Evolutionary conservation across 37 sponge, comb jelly and placozoan species (phyloP), one percentile per base, ranked within the genome.

Genomic region (Geodia barretti): DNA sequence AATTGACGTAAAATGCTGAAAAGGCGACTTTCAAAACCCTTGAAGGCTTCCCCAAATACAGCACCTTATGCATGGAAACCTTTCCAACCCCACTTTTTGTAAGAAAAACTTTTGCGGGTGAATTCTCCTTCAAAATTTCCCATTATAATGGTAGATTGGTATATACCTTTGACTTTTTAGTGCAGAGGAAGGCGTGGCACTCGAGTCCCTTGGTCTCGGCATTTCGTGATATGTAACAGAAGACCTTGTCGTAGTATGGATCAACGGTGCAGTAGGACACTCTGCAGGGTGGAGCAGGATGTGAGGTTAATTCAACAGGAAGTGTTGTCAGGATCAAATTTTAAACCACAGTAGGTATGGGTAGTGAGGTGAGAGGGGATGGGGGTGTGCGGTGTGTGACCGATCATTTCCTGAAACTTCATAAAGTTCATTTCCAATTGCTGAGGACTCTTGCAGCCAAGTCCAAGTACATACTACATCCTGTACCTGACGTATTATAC

Each of bases 181-280:
- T 59, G 64, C 92, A 95, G 39, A 92, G 87, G 65, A 89, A 95
- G 31, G 96, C 92, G 60, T 92, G 92, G 41, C 92, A 92, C 78
- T 95, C 88, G 31, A 95, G 82, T 2, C 75, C 69, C 41, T 79
- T 82, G 33, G 78, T 87, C 70, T 92, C 92, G 25, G 77, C 72
- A 42, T 95, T 88, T 39, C 89, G 89, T 9, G 77, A 68, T 32
- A 95, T 95, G 76, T 92, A 95, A 67, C 92, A 92, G 83, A 88
- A 95, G 34, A 95, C 90, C 59, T 92, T 95, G 54, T 86, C 81
- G 38, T 89, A 87, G 70, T 75, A 83, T 0, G 87, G 84, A 63
- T 95, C 96, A 23, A 92, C 92, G 35, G 92, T 88, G 41, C 96
- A 95, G 64, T 95, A 95, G n/a, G 96, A 95, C 58, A 95, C 90